Conservation (phyloP, 2,113 vertebrate species). For the Notothenia coriiceps region DNA sequence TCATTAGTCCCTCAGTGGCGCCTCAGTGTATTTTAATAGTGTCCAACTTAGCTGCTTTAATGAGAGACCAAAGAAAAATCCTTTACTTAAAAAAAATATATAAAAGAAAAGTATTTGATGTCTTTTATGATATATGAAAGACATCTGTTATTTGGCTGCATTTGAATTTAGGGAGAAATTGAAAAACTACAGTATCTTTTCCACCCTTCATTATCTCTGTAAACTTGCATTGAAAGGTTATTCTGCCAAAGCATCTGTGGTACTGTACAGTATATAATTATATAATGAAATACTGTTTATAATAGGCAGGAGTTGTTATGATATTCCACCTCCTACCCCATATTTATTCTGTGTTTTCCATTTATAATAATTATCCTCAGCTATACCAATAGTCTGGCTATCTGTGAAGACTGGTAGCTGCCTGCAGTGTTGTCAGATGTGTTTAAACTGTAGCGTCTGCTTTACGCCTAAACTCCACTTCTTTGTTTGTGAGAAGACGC, state of each 20-base stretch:
- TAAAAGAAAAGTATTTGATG: background rate
- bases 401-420: background rate
- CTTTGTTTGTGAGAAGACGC: conserved; percentile 55
- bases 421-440: conserved; percentile 1
- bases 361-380: background rate
- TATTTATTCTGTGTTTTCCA: background rate
- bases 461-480: conserved; percentile 37
- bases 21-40: background rate
- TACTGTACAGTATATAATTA: background rate
- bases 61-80: conserved; percentile 3
- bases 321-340: background rate
- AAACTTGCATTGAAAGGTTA: background rate
- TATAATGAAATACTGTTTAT: conserved; percentile 1
- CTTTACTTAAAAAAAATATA: background rate
- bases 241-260: background rate
- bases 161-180: background rate
- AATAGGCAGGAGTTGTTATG: background rate
- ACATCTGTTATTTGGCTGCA: background rate
- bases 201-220: background rate
- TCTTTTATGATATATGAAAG: background rate
- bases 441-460: background rate
- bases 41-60: conserved; percentile 26
- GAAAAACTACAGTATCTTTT: background rate
- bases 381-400: background rate
- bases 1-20: conserved; percentile 34